Base-by-base conservation (phyloP, 2,888 invertebrate species). In the Boloria euphrosyne region DNA sequence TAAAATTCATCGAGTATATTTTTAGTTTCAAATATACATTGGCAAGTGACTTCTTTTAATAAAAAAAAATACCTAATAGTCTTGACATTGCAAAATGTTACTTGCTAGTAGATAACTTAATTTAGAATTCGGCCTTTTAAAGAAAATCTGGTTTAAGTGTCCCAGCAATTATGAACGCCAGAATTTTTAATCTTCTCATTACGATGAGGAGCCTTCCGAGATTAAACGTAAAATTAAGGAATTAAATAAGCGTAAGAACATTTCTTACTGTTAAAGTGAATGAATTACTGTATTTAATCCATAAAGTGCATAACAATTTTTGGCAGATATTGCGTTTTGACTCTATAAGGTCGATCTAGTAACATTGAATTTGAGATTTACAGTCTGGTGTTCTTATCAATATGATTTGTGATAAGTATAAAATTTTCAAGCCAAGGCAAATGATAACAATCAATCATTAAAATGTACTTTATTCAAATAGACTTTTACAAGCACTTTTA, bases 161-260 rank as follows among this genome's bases (percentile, higher is more conserved):
- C 82, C 75, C 80, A 80, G 78, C 79, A 85, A 87, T 83, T 83
- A 83, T 79, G 80, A 79, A 77, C 80, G 78, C 76, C 78, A 80
- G 83, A 84, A 82, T 84, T 84, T 85, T 86, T 83, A 86, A 88
- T 87, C 83, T 83, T 73, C 81, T 85, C 82, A 86, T 88, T 86
- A 85, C 82, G 81, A 82, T 75, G 80, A 81, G 84, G 78, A 82
- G 80, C 77, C 74, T 77, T 75, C 75, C 74, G 81, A 83, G 83
- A 86, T 87, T 86, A 83, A 49, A 27, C 44, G 51, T 63, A 27
- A 46, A 58, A 46, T 64, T 59, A 64, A 44, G 47, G 43, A 27
- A 58, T 52, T 64, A 58, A 58, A 46, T 31, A 64, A 52, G 13
- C 64, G 46, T 46, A 27, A 43, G 44, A 58, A n/a, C 46, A 59